Percentiles rank a stretch among this genome's conserved stretches.
These are phyloP conservation scores for Poecilia latipinna DNA, from an alignment of 2,113 vertebrate genomes.

Conservation along the genomic window DNA sequence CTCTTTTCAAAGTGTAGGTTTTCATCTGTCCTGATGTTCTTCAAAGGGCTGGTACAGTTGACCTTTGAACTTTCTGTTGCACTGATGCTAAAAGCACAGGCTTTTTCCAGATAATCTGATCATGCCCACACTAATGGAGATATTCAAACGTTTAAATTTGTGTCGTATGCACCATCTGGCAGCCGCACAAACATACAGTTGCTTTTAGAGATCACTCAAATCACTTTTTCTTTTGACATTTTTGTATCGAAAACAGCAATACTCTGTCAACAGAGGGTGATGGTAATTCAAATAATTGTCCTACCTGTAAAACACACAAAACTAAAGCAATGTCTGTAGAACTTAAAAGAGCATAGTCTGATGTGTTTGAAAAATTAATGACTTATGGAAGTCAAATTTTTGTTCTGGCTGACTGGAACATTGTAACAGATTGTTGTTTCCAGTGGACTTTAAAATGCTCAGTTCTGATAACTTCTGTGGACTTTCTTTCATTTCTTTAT, in stretches of 20 bases:
- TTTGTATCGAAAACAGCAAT: background rate
- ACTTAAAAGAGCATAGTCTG: too few species aligned
- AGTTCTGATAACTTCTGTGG: background rate
- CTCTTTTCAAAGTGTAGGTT: background rate
- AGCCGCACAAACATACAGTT: background rate
- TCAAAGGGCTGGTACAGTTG: background rate
- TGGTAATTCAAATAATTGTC: background rate
- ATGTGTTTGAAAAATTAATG: too few species aligned
- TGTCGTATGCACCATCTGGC: background rate
- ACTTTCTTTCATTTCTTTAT: background rate
- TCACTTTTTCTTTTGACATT: background rate
- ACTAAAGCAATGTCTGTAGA: too few species aligned
- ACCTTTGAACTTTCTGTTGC: background rate
- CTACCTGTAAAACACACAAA: too few species aligned
- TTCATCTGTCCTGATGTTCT: background rate
- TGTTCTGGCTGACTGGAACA: too few species aligned
- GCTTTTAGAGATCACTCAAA: too few species aligned
- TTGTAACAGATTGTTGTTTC: too few species aligned
- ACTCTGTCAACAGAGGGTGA: background rate
- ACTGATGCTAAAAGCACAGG: conserved; percentile 23
- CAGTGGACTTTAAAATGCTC: too few species aligned
- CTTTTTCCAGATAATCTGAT: background rate
- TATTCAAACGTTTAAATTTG: conserved; percentile 14
- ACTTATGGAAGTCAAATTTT: too few species aligned
- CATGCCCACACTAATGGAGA: conserved; percentile 12